Evolutionary conservation across 2,888 invertebrate species (phyloP), one percentile per base, ranked within the genome.

Genomic region (Scaptodrosophila latifasciaeformis): DNA sequence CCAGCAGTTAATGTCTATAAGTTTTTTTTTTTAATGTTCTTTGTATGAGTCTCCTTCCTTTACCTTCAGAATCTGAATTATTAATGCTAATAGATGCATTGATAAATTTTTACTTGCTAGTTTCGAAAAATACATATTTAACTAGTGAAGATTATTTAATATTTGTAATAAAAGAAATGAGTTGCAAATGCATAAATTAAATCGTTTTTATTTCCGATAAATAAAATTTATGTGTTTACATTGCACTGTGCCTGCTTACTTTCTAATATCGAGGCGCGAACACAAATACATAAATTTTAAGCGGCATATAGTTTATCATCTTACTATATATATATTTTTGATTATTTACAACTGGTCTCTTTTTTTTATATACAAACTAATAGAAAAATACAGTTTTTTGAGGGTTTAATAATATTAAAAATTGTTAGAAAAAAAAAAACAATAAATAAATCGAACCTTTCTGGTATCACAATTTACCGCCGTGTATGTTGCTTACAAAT

Each of bases 141-240:
- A 24, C 24, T 24, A 3, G 59, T 49, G 62, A 74, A 64, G 47
- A 21, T 21, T 35, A 13, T 47, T 42, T 74, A 67, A 64, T 77
- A 55, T 48, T 62, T 61, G 57, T 67, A 77, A 62, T 49, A 44
- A 45, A 44, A 64, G 12, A 61, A 58, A 62, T 70, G 58, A 75
- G 63, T 24, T 62, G 65, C 48, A 70, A 67, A 54, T 46, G 53
- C 56, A 54, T 65, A 60, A 67, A 59, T 57, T 62, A 67, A 64
- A 67, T 65, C 54, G 56, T 61, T 68, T 72, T 75, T 68, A 67
- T 75, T 78, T 78, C 75, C 64, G 57, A 65, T 67, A 74, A 48
- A 48, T 19, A 45, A 62, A 58, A 62, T 59, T 54, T 55, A 55
- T 40, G 57, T 64, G 70, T 59, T 51, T 57, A 63, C 50, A 51